Base-by-base conservation (phyloP, 2,113 vertebrate species). In the Agapornis roseicollis region DNA sequence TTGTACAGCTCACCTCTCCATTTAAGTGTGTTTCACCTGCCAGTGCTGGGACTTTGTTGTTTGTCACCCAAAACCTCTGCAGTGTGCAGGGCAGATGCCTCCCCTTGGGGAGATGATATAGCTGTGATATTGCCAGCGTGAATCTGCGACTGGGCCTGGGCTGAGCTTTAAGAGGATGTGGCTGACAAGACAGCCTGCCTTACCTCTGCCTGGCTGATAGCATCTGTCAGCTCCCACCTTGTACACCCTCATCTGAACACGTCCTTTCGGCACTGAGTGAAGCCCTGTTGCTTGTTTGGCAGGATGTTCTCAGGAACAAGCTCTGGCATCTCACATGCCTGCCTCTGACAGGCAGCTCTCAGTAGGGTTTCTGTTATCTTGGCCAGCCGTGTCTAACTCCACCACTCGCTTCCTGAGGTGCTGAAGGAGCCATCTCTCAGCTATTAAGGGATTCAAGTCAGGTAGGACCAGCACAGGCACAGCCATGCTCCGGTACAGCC, bases 71-170 rank as follows among this genome's bases (percentile, higher is more conserved):
- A 10, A 73, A 22, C 60, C 73, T 71, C 56, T 50, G 52, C 60
- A 2, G 2, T 1, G 60, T 25, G 65, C 46, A 74, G 88, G 46
- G 78, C 74, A 61, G 63, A 27, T 2, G 7, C 73, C 56, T 63
- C 77, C 19, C 46, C 44, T 42, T 1, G 0, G 10, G 52, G 65
- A 71, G 58, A 22, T 33, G 72, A 55, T 29, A 41, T 8, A 49
- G 74, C 68, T 46, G 3, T 18, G 69, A 25, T 25, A 44, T 1
- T 72, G 35, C 50, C 2, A 1, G 10, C 0, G 1, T 27, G 49
- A 20, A 18, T 4, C 44, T 25, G 17, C 3, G 2, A 1, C 58
- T 10, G 61, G 37, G 11, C 66, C 41, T 33, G 72, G 50, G 6
- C 86, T 66, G 76, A 80, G 80, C 80, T 85, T 50, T 25, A 6